phyloP scores from a whole-genome alignment of 2,888 invertebrate species.

The Blera fallax region DNA sequence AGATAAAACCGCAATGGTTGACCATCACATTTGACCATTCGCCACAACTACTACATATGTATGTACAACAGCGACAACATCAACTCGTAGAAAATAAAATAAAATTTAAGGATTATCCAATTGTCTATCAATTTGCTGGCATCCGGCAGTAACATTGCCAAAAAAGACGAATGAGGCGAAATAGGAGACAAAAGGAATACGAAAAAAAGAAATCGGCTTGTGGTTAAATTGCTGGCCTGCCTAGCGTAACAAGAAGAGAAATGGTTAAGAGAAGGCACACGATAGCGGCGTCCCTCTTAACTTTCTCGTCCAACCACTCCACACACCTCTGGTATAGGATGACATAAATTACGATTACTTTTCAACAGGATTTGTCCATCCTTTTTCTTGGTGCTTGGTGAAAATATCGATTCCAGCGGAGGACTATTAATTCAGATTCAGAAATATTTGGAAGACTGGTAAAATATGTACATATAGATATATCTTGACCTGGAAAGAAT shows the following conservation, averaged over 20 bases:
- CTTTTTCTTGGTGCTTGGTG: not conserved
- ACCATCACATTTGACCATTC: constrained; percentile 22
- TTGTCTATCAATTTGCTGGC: constrained; percentile 68
- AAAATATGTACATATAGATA: not conserved
- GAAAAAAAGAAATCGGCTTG: constrained; percentile 34
- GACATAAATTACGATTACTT: constrained; percentile 58
- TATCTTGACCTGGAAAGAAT: not conserved
- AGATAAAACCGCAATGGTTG: constrained; percentile 23
- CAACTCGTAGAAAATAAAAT: constrained; percentile 26
- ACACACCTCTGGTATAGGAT: constrained; percentile 33
- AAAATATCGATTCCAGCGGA: constrained; percentile 42
- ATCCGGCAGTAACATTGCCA: constrained; percentile 41
- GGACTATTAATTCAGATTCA: constrained; percentile 35
- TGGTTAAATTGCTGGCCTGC: constrained; percentile 40
- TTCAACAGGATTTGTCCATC: constrained; percentile 22
- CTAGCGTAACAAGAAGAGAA: not conserved
- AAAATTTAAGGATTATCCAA: constrained; percentile 61
- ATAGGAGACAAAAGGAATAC: not conserved
- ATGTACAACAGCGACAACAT: not conserved
- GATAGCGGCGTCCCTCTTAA: not conserved
- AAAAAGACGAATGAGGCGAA: not conserved
- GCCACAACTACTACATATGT: not conserved
- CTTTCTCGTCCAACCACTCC: constrained; percentile 1
- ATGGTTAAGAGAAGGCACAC: not conserved
- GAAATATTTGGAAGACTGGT: not conserved